Percentiles rank a stretch among this genome's conserved stretches.
Conservation (phyloP, 2,888 invertebrate species). For the Mythimna impura region DNA sequence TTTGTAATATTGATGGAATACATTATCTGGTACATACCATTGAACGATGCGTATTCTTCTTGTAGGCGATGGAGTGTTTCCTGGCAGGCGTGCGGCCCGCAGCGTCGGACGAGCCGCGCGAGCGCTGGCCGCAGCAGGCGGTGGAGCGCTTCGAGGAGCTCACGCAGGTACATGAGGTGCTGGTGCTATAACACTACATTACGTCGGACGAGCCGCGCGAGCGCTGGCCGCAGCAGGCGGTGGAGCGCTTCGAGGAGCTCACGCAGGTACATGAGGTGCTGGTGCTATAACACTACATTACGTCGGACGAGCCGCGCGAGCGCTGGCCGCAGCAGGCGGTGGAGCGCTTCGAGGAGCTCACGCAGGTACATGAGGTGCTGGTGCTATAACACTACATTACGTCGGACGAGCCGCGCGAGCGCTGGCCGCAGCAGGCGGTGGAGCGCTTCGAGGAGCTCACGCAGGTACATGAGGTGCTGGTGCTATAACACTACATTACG, state of each 20-base stretch:
- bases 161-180: constrained; percentile 87
- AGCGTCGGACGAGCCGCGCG: constrained; percentile 57
- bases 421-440: no score
- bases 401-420: no score
- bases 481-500: no score
- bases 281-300: no score
- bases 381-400: no score
- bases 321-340: constrained; percentile 92
- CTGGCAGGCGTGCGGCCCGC: no score
- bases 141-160: constrained; percentile 93
- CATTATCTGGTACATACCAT: background rate
- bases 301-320: constrained; percentile 54
- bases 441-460: no score
- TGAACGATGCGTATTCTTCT: background rate
- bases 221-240: constrained; percentile 91
- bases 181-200: no score
- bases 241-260: constrained; percentile 92
- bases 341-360: constrained; percentile 92
- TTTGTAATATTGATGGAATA: no score
- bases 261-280: constrained; percentile 87
- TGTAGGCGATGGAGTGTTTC: constrained; percentile 97
- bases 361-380: constrained; percentile 85
- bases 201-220: constrained; percentile 54
- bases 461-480: no score
- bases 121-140: constrained; percentile 91